phyloP scores from a whole-genome alignment of 2,888 invertebrate species.

The Rotaria magnacalcarata region DNA sequence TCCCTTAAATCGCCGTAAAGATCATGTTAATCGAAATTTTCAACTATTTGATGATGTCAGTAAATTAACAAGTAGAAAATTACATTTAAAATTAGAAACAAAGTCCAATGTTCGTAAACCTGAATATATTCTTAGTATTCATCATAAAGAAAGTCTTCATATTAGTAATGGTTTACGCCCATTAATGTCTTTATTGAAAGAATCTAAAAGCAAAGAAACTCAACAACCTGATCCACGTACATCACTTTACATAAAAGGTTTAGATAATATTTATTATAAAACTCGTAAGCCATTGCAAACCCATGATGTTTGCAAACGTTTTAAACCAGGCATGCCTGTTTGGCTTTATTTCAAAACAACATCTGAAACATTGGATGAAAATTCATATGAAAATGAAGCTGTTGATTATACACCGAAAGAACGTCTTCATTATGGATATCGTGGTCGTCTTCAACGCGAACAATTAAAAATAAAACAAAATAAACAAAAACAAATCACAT shows the following conservation, averaged over 20 bases:
- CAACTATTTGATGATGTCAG: not conserved
- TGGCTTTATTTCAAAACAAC: conserved; percentile 18
- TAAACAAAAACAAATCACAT: not conserved
- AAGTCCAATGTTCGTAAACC: not conserved
- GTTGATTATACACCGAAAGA: conserved; percentile 13
- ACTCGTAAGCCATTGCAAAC: not conserved
- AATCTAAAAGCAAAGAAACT: not conserved
- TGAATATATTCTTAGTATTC: not conserved
- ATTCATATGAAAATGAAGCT: not conserved
- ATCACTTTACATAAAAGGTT: conserved; percentile 1
- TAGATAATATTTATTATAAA: conserved; percentile 22
- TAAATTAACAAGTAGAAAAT: not conserved
- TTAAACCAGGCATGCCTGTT: not conserved
- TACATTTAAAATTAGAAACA: not conserved
- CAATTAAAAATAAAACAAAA: not conserved
- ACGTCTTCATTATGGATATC: conserved; percentile 34
- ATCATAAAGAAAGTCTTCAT: not conserved
- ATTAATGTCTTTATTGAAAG: conserved; percentile 2
- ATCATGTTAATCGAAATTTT: conserved; percentile 17
- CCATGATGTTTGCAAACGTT: conserved; percentile 10
- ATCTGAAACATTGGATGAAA: not conserved
- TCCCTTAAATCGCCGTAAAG: not conserved
- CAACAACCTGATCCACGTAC: not conserved
- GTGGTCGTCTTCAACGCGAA: not conserved
- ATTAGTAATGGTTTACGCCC: not conserved